Percentiles rank a stretch among this genome's conserved stretches.
These are phyloP conservation scores for Drosophila nigricruria DNA, from an alignment of 2,888 invertebrate species.

Conservation along the genomic window DNA sequence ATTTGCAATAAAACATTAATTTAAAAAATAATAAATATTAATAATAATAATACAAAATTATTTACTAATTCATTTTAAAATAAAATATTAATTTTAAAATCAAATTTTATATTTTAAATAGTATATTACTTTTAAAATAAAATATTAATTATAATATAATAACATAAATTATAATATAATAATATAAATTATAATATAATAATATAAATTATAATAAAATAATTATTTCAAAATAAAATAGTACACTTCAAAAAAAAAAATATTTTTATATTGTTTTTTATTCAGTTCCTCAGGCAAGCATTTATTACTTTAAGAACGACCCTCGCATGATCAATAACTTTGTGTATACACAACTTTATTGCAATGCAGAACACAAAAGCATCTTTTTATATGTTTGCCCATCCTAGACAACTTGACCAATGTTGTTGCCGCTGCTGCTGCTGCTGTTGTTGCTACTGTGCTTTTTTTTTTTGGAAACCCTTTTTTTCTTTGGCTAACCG, in stretches of 20 bases:
- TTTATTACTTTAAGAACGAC: background rate
- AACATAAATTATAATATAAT: no score
- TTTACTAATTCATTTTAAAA: no score
- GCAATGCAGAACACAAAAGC: slow-evolving; percentile 42
- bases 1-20: no score
- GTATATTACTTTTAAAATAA: no score
- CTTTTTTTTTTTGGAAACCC: slow-evolving; percentile 34
- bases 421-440: slow-evolving; percentile 15
- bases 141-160: no score
- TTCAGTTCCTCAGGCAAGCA: background rate
- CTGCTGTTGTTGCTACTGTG: slow-evolving; percentile 44
- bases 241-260: no score
- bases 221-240: background rate
- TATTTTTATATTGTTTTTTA: background rate
- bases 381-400: slow-evolving; percentile 50
- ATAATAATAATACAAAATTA: no score
- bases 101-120: no score
- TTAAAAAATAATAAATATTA: no score
- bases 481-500: slow-evolving; percentile 15
- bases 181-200: background rate
- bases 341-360: slow-evolving; percentile 50
- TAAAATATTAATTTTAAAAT: no score
- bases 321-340: slow-evolving; percentile 43
- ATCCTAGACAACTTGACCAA: slow-evolving; percentile 40
- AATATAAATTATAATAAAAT: no score